phyloP scores from a whole-genome alignment of 2,888 invertebrate species.

The Fragum fragum region DNA sequence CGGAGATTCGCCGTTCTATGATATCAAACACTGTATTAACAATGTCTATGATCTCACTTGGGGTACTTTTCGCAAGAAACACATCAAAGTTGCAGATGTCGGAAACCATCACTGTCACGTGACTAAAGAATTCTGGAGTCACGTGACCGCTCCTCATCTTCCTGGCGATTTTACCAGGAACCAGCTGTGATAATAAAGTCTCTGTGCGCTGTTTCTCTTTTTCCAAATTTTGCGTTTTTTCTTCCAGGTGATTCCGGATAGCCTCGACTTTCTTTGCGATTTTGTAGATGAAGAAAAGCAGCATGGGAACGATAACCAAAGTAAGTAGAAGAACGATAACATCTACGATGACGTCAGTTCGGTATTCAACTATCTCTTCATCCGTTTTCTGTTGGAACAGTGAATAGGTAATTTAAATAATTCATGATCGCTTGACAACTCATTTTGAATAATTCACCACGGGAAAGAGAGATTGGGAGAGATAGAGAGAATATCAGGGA shows the following conservation, averaged over 20 bases:
- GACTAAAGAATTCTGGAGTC: slow-evolving; percentile 38
- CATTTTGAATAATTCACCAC: no score
- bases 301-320: slow-evolving; percentile 18
- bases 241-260: slow-evolving; percentile 42
- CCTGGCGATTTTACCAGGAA: slow-evolving; percentile 50
- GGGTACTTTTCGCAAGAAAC: slow-evolving; percentile 35
- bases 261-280: slow-evolving; percentile 41
- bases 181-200: slow-evolving; percentile 45
- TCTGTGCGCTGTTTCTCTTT: slow-evolving; percentile 47
- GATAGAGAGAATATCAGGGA: no score
- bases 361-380: slow-evolving; percentile 31
- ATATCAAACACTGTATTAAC: slow-evolving; percentile 47
- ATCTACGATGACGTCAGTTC: slow-evolving; percentile 28
- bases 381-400: slow-evolving; percentile 48
- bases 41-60: slow-evolving; percentile 37
- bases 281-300: slow-evolving; percentile 44
- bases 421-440: no score
- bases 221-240: slow-evolving; percentile 45
- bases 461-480: no score
- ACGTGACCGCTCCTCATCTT: slow-evolving; percentile 27
- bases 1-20: slow-evolving; percentile 32
- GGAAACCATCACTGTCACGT: slow-evolving; percentile 48
- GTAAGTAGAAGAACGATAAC: slow-evolving; percentile 40
- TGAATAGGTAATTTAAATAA: no score
- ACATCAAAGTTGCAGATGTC: slow-evolving; percentile 43